Evolutionary conservation across 2,888 invertebrate species (phyloP), one percentile per base, ranked within the genome.

Genomic region (Philereme vetulata): DNA sequence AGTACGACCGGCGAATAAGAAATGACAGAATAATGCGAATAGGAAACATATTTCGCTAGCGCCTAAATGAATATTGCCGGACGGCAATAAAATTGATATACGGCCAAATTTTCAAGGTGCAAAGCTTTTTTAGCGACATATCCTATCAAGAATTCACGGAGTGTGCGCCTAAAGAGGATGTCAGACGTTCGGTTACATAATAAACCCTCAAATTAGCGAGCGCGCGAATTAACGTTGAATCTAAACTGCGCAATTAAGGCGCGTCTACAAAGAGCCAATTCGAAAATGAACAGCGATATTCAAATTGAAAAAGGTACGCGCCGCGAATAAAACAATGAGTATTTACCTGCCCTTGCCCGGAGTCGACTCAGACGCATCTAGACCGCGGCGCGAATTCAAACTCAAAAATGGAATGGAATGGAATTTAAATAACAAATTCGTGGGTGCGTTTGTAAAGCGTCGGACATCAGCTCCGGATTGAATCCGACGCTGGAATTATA

Each of bases 291-390:
- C 88, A 85, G 84, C 86, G 86, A 85, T 89, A 88, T 90, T 91
- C 86, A 90, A 90, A 91, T 91, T 90, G 88, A 87, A 90, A 89
- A 85, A 84, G 85, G 83, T 79, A 90, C 91, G 91, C 88, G 87
- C 67, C 64, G 71, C 79, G 91, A 90, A 91, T 91, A 83, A 88
- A 84, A 87, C 88, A 86, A 88, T 86, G 85, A 80, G 82, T 77
- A 38, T 6, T 38, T 76, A 76, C 75, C 78, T 76, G 80, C 77
- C 78, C 72, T 72, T 69, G 70, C 75, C 74, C 74, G 68, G 72
- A 75, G 75, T 76, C 78, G 77, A 78, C 76, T 75, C 78, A 77
- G 77, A 69, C 76, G 77, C 78, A 80, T 80, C 81, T 55, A 64
- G 80, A 80, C 80, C 81, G 80, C 77, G 80, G 79, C 76, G 81